A percentile compares a stretch with the other conserved stretches of the same genome.
phyloP scores from a whole-genome alignment of 2,888 invertebrate species.

The Linhomoeus sp. region DNA sequence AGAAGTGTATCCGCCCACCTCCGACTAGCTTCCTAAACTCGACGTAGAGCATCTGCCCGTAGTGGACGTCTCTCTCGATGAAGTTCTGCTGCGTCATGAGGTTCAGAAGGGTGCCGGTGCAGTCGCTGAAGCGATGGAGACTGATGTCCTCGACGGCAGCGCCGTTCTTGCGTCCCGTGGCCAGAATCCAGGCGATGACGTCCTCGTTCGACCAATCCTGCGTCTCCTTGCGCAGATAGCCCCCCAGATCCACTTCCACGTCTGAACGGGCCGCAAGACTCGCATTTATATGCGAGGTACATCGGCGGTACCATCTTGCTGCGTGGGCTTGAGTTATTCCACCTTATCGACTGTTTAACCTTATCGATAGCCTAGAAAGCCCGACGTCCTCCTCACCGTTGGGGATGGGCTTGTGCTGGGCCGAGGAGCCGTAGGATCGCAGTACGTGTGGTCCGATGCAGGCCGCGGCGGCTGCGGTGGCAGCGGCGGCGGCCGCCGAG shows the following conservation, averaged over 20 bases:
- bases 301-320: neutral
- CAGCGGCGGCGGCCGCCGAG: too few species aligned
- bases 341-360: neutral
- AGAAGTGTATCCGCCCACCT: too few species aligned
- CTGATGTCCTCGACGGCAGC: conserved; percentile 19
- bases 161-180: conserved; percentile 18
- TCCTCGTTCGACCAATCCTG: conserved; percentile 21
- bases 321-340: neutral
- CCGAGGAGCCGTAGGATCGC: conserved; percentile 12
- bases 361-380: neutral
- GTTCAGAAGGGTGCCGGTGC: conserved; percentile 16
- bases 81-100: conserved; percentile 20
- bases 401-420: conserved; percentile 20
- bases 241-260: conserved; percentile 15
- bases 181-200: conserved; percentile 24
- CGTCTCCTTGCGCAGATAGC: conserved; percentile 25
- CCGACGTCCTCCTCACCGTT: conserved; percentile 11
- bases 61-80: conserved; percentile 17
- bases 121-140: conserved; percentile 15
- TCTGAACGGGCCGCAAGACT: neutral
- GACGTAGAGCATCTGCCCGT: conserved; percentile 18
- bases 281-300: too few species aligned
- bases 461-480: too few species aligned
- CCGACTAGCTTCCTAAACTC: conserved; percentile 21
- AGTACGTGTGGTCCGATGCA: conserved; percentile 12